phyloP scores from a whole-genome alignment of 2,888 invertebrate genomes.

The Agonopterix heracliana region DNA sequence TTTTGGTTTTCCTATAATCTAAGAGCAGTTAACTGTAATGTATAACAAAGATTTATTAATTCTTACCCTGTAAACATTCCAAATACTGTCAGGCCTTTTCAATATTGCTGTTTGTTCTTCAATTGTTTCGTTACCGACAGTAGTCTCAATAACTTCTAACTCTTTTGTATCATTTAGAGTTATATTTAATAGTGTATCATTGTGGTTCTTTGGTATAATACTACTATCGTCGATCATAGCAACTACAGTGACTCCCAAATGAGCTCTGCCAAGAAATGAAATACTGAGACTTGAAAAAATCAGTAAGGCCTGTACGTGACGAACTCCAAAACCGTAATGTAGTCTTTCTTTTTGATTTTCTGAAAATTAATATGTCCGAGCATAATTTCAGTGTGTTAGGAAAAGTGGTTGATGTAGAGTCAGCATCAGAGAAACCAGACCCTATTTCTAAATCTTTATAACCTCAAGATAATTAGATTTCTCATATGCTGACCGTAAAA shows the following conservation, averaged over 20 bases:
- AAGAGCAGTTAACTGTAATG: too few species aligned
- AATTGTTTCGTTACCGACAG: neutral
- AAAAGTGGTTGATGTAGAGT: too few species aligned
- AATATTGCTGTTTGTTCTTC: neutral
- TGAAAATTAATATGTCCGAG: too few species aligned
- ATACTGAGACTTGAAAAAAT: slow-evolving; percentile 27
- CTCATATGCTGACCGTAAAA: too few species aligned
- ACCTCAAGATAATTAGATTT: too few species aligned
- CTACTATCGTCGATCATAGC: slow-evolving; percentile 37
- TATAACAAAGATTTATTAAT: neutral
- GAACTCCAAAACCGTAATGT: slow-evolving; percentile 37
- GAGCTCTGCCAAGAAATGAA: slow-evolving; percentile 33
- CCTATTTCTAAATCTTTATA: too few species aligned
- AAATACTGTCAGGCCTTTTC: slow-evolving; percentile 4
- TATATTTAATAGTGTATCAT: neutral
- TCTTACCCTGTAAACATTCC: slow-evolving; percentile 22
- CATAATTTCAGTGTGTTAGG: too few species aligned
- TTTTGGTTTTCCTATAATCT: too few species aligned
- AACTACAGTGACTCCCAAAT: slow-evolving; percentile 47
- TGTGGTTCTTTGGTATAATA: neutral
- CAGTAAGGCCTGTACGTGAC: slow-evolving; percentile 37
- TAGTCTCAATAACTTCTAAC: neutral
- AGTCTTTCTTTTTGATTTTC: too few species aligned
- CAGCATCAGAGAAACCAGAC: too few species aligned
- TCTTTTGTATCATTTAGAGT: neutral